Base-by-base conservation (phyloP, 64 coral and sea anemone genomes). In the Montipora cactus region DNA sequence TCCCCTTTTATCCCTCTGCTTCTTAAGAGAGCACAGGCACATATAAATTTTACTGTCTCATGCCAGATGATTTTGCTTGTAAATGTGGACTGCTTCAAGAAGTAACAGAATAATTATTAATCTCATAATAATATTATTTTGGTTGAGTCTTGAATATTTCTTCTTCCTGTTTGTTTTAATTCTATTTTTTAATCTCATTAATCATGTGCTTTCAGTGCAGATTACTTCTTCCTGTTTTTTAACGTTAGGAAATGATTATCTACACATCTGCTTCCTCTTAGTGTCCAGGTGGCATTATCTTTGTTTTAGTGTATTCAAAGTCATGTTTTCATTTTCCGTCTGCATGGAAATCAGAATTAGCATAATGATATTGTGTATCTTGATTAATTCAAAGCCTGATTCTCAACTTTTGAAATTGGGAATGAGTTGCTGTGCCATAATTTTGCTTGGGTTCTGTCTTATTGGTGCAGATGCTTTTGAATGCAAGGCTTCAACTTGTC, bases 381-480 rank as follows among this genome's bases (percentile, higher is more conserved):
- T 18, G 18, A 68, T 21, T 68, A 16, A 16, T 15, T 55, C 52
- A 5, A 55, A 7, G 52, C 52, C 5, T 55, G 52, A 7, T 55
- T 10, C 6, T 55, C 10, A 25, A 15, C 10, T 16, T 44, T 12
- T 45, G 8, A 8, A 23, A 22, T 11, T 23, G 21, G 57, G 9
- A 66, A 82, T 66, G 58, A 21, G 23, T 45, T 1, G 1, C 22
- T 19, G 1, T 88, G 37, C 48, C n/a, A n/a, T 77, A 59, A 89
- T 46, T 53, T 59, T 53, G 52, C 2, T 48, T 78, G 19, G 20
- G 80, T n/a, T 85, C 20, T 75, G 44, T 49, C 59, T 47, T 48
- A 6, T 79, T 13, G 79, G 52, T 76, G 16, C 44, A 93, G 92
- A 57, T 80, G 84, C 92, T 52, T 88, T 80, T 66, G 23, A 88